A percentile compares a stretch with the other conserved stretches of the same genome.
These are phyloP conservation scores for Valencia hispanica DNA, from an alignment of 2,797 vertebrate species.

Conservation along the genomic window DNA sequence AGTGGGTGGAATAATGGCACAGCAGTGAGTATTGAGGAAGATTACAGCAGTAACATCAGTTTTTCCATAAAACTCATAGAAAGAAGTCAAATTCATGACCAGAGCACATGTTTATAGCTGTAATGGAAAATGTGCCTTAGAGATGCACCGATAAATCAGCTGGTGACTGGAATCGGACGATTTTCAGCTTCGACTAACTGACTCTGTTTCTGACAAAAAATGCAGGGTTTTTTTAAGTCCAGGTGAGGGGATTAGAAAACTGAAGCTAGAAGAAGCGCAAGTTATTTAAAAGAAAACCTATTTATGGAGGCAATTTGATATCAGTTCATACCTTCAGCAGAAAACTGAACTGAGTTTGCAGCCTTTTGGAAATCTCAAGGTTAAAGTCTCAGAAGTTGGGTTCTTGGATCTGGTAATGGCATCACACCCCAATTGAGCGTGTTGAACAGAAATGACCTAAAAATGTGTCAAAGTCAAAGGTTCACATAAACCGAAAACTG, in stretches of 20 bases:
- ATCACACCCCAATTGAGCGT: too few species aligned
- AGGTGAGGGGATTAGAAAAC: background rate
- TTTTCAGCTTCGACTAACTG: background rate
- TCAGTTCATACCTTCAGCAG: background rate
- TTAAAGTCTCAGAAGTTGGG: background rate
- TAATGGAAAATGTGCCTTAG: background rate
- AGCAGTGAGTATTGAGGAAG: constrained; percentile 34
- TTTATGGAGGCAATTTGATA: background rate
- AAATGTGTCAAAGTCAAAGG: background rate
- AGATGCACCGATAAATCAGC: background rate
- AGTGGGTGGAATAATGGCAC: constrained; percentile 59
- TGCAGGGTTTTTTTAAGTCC: background rate
- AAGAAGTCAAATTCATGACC: background rate
- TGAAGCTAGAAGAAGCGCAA: background rate
- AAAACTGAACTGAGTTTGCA: background rate
- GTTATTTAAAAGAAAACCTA: background rate
- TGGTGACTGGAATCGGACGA: background rate
- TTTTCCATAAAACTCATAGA: background rate
- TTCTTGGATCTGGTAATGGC: too few species aligned
- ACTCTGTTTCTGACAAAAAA: background rate
- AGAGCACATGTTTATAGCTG: background rate
- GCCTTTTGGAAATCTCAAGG: background rate
- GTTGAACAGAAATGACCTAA: background rate
- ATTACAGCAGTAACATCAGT: constrained; percentile 59
- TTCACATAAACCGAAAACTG: background rate